A percentile compares a stretch with the other conserved stretches of the same genome.
Evolutionary conservation across 2,888 invertebrate species (phyloP).

Genomic region (Drymonia ruficornis): DNA sequence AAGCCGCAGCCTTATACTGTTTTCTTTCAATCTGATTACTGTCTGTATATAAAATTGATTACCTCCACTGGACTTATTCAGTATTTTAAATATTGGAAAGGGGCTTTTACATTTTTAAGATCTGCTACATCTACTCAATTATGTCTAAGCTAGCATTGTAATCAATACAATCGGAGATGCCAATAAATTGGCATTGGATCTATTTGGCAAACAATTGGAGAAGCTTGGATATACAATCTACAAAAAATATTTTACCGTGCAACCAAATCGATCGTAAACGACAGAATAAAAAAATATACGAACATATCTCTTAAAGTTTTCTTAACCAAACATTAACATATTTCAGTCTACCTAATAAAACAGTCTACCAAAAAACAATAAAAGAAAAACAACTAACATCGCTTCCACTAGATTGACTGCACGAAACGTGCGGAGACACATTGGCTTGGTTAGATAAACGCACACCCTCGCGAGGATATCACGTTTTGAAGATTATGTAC

Average conservation of each 20-base stretch:
- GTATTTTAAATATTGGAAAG: too few relatives aligned
- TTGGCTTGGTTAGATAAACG: conserved; percentile 45
- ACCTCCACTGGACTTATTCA: not conserved
- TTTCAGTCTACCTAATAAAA: not conserved
- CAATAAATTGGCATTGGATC: too few relatives aligned
- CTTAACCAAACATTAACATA: not conserved
- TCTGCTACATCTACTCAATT: too few relatives aligned
- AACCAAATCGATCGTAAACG: too few relatives aligned
- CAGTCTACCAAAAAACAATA: not conserved
- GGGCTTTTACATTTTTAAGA: too few relatives aligned
- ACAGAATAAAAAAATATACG: too few relatives aligned
- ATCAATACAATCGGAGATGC: too few relatives aligned
- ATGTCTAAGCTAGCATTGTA: too few relatives aligned
- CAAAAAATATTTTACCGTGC: too few relatives aligned
- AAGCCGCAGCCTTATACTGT: conserved; percentile 25
- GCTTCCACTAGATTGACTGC: conserved; percentile 25
- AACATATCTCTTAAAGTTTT: not conserved
- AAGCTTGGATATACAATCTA: too few relatives aligned
- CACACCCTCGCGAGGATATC: conserved; percentile 47
- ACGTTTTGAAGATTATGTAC: conserved; percentile 50
- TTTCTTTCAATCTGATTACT: conserved; percentile 37
- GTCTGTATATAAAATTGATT: conserved; percentile 9
- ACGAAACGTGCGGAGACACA: conserved; percentile 28
- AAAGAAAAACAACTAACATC: conserved; percentile 6
- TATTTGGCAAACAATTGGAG: too few relatives aligned